Evolutionary conservation across 2,888 invertebrate genomes (phyloP), one percentile per base, ranked within the genome.

Genomic region (Apantesis nais): DNA sequence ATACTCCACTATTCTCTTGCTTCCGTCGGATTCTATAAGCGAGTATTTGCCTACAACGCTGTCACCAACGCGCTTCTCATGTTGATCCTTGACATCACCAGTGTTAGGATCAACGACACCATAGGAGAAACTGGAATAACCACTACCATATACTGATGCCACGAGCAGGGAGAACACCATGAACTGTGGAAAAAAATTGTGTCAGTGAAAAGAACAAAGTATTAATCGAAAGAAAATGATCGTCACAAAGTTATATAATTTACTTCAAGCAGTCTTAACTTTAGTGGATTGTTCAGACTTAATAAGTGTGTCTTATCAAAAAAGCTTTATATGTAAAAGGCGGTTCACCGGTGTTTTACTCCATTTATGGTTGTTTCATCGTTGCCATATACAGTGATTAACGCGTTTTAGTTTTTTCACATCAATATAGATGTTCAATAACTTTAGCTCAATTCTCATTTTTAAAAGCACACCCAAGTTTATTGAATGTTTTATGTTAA

Each of bases 31-130:
- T 63, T 95, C 95, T 22, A 90, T 79, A 29, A 95, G 88, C 19
- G 95, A 95, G 87, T 95, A 95, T 75, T 93, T 92, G 29, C 95
- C 95, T 63, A 92, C 91, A 19, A 95, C 95, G 67, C 88, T 90
- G 84, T 93, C 92, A n/a, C 95, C 95, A 66, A 89, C 89, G 39
- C 95, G 91, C 72, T 89, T 89, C 83, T 95, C 95, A 58, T 89
- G 88, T 82, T 95, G 95, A 85, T 88, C 92, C 80, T 95, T 95
- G 66, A 90, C 88, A 81, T 95, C 96, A 5, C 95, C 95, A 62
- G 95, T 95, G 81, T 93, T 81, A 31, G 92, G 91, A 82, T 95
- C 95, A 68, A 94, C 90, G 14, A 95, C 94, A 61, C 95, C 95
- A 79, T 96, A 95, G 0, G 94, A 93, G 88, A 91, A 95, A 81